Evolutionary conservation across 2,888 invertebrate genomes (phyloP), one percentile per base, ranked within the genome.

Genomic region (Fabriciana adippe): DNA sequence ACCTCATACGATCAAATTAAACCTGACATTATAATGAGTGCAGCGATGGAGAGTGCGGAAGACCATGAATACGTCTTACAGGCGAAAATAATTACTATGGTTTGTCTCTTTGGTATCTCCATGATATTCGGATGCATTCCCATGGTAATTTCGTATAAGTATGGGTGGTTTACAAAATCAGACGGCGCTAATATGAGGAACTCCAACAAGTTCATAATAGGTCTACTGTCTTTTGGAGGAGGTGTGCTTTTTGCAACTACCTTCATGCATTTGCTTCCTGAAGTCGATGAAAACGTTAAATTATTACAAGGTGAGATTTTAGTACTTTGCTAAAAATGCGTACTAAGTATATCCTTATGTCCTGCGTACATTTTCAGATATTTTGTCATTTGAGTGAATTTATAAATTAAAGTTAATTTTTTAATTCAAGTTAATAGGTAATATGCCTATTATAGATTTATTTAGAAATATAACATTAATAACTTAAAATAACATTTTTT

Each of bases 181-280:
- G 80, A 85, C 47, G 87, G 86, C 59, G 80, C 89, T 13, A 85
- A 93, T 70, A 87, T 94, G 79, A 82, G 88, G 56, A 84, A 89
- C 45, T 94, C 94, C 6, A 93, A 92, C 76, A 81, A 79, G 75
- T 77, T 94, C 26, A 94, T 95, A 55, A 90, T 94, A 74, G 91
- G 95, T n/a, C 82, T 96, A 11, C 86, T 97, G 56, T 95, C 96
- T 61, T 95, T 97, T 74, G 97, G 97, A 13, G 97, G 97, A 11
- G 97, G 97, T 6, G 97, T 97, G 0, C 88, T 97, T 8, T 93
- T 97, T 63, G 95, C 95, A 73, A 97, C 97, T 5, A 96, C 96
- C 1, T 97, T 97, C 79, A 91, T 97, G 79, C 97, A 97, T 82
- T 88, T 97, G 76, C 85, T 97, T 67, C 97, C 97, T 8, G 97